Base-by-base conservation (phyloP, 2,113 vertebrate species). In the Alectura lathami region DNA sequence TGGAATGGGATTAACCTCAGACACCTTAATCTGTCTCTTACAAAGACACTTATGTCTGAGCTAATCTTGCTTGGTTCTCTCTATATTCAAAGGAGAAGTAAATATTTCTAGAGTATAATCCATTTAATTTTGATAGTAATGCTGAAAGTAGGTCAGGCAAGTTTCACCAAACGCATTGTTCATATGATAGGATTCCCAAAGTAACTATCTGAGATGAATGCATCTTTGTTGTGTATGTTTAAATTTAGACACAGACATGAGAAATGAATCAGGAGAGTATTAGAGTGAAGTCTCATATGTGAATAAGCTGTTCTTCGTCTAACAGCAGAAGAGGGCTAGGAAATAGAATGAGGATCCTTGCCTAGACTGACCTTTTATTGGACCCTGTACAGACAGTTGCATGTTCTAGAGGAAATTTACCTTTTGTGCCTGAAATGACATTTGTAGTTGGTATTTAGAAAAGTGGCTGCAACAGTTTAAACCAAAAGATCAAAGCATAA, bases 181-280 rank as follows among this genome's bases (percentile, higher is more conserved):
- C 24, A 24, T 69, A 43, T 30, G 13, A 90, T 66, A 63, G n/a
- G 14, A 22, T 29, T 90, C 50, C 68, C 45, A 45, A 70, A 81
- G 45, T 42, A 42, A 38, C 73, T 69, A 88, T 62, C 38, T 93
- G 54, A 70, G 18, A 54, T 48, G 17, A n/a, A 62, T 24, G 27
- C 11, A 45, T 62, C 50, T 73, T 72, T 88, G 16, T 51, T 83
- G 4, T 29, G 4, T 13, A 30, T 53, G 24, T 80, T 54, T 81
- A 77, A 86, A 94, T 77, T 90, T 83, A 66, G 30, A 34, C n/a
- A n/a, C n/a, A n/a, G n/a, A n/a, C n/a, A n/a, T 48, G 64, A 77
- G 21, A 56, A 56, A 27, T 60, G 11, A 80, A n/a, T 48, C n/a
- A 83, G 75, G 26, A 73, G 45, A 4, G 7, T 80, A 60, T 57